A percentile compares a stretch with the other conserved stretches of the same genome.
Evolutionary conservation across 2,888 invertebrate genomes (phyloP).

Genomic region (Ellobium chinense): DNA sequence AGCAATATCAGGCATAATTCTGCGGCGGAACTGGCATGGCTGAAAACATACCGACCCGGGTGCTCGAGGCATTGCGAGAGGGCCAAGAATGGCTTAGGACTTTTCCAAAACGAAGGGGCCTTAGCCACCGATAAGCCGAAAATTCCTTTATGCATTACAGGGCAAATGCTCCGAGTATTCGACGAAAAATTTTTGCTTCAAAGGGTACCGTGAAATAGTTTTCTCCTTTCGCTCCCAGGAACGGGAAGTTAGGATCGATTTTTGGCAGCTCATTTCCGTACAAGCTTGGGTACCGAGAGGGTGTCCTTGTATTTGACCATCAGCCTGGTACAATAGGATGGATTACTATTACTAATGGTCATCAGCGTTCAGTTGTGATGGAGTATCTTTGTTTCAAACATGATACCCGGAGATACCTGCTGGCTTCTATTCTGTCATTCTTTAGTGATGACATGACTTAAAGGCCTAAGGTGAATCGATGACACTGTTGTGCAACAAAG

Average conservation of each 20-base stretch:
- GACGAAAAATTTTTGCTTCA: neutral
- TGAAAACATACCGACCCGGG: slow-evolving; percentile 25
- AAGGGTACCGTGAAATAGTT: slow-evolving; percentile 20
- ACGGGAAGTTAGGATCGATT: neutral
- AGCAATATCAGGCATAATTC: slow-evolving; percentile 22
- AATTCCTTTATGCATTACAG: slow-evolving; percentile 18
- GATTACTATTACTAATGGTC: neutral
- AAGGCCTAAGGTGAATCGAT: too few relatives aligned
- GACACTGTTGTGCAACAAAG: too few relatives aligned
- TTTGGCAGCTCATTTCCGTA: neutral
- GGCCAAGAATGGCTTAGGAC: slow-evolving; percentile 20
- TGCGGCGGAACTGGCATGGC: neutral
- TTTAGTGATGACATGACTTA: too few relatives aligned
- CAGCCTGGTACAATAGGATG: neutral
- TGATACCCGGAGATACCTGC: neutral
- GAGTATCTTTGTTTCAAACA: neutral
- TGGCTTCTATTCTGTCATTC: too few relatives aligned
- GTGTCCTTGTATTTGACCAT: neutral
- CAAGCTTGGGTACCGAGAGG: neutral
- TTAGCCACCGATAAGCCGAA: slow-evolving; percentile 11
- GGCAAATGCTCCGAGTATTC: slow-evolving; percentile 6
- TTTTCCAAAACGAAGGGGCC: slow-evolving; percentile 3
- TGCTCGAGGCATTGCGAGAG: slow-evolving; percentile 1
- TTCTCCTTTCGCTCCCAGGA: neutral
- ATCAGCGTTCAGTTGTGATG: neutral